These are phyloP conservation scores for Aspidoscelis tigris DNA, from an alignment of 2,113 vertebrate genomes.

Conservation along the genomic window DNA sequence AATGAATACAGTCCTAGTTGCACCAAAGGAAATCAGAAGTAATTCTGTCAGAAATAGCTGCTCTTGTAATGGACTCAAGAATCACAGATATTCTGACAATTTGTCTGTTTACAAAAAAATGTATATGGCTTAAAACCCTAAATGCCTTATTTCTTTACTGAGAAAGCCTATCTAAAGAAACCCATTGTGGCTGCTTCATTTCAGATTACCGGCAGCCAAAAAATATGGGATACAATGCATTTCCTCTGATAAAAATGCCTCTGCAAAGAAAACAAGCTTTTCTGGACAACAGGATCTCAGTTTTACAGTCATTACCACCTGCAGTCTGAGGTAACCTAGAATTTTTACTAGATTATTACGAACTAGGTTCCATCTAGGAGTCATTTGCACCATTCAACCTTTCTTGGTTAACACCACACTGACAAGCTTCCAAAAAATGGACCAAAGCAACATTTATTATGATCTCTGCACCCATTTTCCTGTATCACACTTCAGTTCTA, in stretches of 20 bases:
- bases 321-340: background rate
- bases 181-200: background rate
- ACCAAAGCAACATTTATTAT: too few species aligned
- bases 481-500: background rate
- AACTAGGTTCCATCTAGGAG: background rate
- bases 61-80: background rate
- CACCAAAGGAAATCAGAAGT: background rate
- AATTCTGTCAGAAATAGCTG: background rate
- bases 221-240: background rate
- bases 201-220: background rate
- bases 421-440: slow-evolving; percentile 13
- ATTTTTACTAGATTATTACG: background rate
- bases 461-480: too few species aligned
- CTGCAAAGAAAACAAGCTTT: background rate
- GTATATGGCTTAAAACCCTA: background rate
- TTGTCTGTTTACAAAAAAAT: background rate
- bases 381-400: too few species aligned
- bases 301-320: background rate
- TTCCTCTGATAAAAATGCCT: background rate
- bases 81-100: background rate
- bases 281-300: background rate
- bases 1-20: too few species aligned
- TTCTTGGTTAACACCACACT: background rate
- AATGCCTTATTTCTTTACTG: background rate
- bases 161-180: background rate